Evolutionary conservation across 2,797 vertebrate species (phyloP), one percentile per base, ranked within the genome.

Genomic region (Pseudochirops cupreus): DNA sequence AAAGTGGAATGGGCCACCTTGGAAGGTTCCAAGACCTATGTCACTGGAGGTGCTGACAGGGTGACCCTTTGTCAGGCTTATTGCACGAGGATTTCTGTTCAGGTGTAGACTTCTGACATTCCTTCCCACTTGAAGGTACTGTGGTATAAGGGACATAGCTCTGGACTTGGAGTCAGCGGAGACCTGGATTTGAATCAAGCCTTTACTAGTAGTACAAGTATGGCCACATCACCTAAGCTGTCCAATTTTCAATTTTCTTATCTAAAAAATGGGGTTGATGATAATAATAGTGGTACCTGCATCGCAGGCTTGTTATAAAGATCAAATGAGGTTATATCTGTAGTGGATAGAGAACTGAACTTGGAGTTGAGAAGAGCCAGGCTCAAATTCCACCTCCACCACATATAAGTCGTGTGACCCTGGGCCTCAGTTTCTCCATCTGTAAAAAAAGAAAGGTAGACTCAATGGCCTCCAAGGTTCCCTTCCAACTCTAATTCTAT

Each of bases 281-380:
- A 46, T 82, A 46, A 1, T 53, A 21, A 52, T 50, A n/a, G 29
- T 5, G 1, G 50, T 39, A 10, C 4, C 56, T 12, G 1, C 16
- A 11, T 82, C 92, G 94, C 59, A 39, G 54, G 50, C 57, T 46
- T 62, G 39, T 26, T 93, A 62, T 91, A 87, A 87, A 90, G 91
- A 93, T 58, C 93, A 46, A 56, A 59, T 54, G n/a, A 91, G 54
- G 62, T 89, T 39, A 91, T 62, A 39, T 28, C 24, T 82, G 7
- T 46, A 10, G 74, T 46, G 2, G 62, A 46, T 1, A 82, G 21
- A 82, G 39, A 46, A 46, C 39, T 46, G 74, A 82, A 46, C 74
- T 46, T 46, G 74, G 67, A 39, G n/a, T 82, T 18, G 46, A 67
- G 33, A 67, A 18, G 14, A n/a, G 14, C 14, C 24, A 5, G 33